phyloP scores from a whole-genome alignment of 2,113 vertebrate genomes.

The Cheilinus undulatus region DNA sequence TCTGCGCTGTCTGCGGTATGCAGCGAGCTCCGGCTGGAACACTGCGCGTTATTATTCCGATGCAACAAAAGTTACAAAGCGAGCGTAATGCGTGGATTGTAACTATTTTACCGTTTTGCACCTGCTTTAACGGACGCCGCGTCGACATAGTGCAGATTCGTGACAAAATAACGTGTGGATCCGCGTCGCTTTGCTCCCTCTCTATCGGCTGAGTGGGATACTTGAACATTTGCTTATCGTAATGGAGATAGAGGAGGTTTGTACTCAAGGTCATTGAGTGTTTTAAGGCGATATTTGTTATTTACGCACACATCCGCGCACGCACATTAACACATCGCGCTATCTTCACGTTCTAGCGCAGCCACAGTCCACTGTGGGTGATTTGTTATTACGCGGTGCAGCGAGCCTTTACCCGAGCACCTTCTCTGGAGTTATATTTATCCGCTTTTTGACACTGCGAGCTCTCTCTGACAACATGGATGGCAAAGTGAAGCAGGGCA shows the following conservation, averaged over 20 bases:
- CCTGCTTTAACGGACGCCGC: conserved; percentile 75
- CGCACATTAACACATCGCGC: conserved; percentile 30
- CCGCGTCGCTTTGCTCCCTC: conserved; percentile 59
- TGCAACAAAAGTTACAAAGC: conserved; percentile 87
- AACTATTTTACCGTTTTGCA: conserved; percentile 77
- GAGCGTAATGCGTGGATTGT: conserved; percentile 67
- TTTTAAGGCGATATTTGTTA: conserved; percentile 65
- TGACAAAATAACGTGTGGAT: conserved; percentile 71
- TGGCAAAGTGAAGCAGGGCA: conserved; percentile 91
- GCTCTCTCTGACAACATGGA: conserved; percentile 84
- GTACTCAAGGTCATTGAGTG: conserved; percentile 86
- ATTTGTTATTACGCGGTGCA: conserved; percentile 63
- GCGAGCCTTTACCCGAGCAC: conserved; percentile 41
- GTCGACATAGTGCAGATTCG: conserved; percentile 74
- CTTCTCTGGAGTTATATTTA: conserved; percentile 67
- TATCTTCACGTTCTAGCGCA: conserved; percentile 59
- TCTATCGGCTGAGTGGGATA: conserved; percentile 70
- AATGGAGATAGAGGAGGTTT: conserved; percentile 77
- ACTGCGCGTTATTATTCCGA: conserved; percentile 58
- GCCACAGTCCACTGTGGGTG: conserved; percentile 52
- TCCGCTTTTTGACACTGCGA: conserved; percentile 47
- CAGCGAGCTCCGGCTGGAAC: conserved; percentile 63
- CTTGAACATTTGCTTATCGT: conserved; percentile 78
- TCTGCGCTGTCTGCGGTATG: conserved; percentile 75
- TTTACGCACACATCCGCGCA: conserved; percentile 32